Base-by-base conservation (phyloP, 1,140 invertebrate genomes). In the Drosophila varians region DNA sequence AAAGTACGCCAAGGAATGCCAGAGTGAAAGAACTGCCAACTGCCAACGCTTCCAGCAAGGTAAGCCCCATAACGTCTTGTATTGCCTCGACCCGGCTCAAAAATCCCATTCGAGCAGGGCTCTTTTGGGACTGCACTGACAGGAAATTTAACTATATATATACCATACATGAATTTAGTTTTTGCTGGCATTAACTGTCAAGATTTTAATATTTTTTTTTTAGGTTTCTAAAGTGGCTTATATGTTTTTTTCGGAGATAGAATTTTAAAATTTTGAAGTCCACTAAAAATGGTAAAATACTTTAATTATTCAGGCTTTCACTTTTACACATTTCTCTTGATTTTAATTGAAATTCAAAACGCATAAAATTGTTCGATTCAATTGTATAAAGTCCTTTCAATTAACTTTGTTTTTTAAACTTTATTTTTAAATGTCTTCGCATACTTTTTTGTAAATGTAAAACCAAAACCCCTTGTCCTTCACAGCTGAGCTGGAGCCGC, bases 401-500 rank as follows among this genome's bases (percentile, higher is more conserved):
- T 42, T 42, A 12, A 4, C 6, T n/a, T 0, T 34, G 16, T 14
- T 7, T 16, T 14, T 12, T 1, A 12, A 18, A 8, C 14, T 6
- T 18, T 18, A 23, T n/a, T 9, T 36, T 9, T 34, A n/a, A 12
- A 36, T 12, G 9, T 3, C 34, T n/a, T n/a, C 5, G n/a, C n/a
- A n/a, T n/a, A n/a, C n/a, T n/a, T 46, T 16, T 42, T 49, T 34
- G 16, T 47, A 49, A 46, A 23, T 45, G 43, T 38, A 57, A 66
- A 3, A 31, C 9, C 28, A n/a, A n/a, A n/a, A n/a, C n/a, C 28
- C 74, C 77, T 73, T 86, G 1, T 31, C 4, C 72, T 76, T n/a
- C n/a, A n/a, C 79, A 84, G 78, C 78, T 83, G 78, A 70, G 64
- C 70, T 60, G 77, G 42, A 47, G 43, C 71, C 53, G 71, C 65